Base-by-base conservation (phyloP, 2,888 invertebrate genomes). In the Leucophora obtusa region DNA sequence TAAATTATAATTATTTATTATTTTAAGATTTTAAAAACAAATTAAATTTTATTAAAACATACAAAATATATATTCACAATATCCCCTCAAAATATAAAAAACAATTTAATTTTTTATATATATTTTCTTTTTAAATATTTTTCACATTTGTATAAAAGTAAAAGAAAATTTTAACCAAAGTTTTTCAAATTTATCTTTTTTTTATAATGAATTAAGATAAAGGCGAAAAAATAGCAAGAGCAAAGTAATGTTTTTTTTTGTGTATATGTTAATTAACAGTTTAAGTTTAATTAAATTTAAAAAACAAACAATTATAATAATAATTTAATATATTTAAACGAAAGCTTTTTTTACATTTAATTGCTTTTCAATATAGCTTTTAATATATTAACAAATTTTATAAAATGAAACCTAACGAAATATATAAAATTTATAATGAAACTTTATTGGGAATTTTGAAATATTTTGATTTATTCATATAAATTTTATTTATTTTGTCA, bases 351-450 rank as follows among this genome's bases (percentile, higher is more conserved):
- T 76, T 76, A 71, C 53, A 53, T 74, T 11, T 47, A 77, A 58
- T 50, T 71, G 59, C 59, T 77, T 71, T 65, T 75, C 58, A 62
- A 69, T 66, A 59, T 59, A 47, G 77, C 72, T 78, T 77, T 78
- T 62, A 68, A 71, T 66, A 62, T 35, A 47, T 33, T 24, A 54
- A 53, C 24, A 58, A 69, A 65, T 54, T 54, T 59, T 53, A 28
- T 69, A 43, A 62, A 62, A 58, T 17, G 14, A 53, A 38, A 8
- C 1, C 1, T n/a, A 68, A 59, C 24, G 17, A 69, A 18, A 7
- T 7, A 7, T 7, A 6, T 28, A 7, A 28, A 28, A 28, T 28
- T 28, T 28, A 28, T 28, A 28, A 3, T 28, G 21, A 21, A 21
- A 21, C 21, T 21, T 21, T 21, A n/a, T n/a, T n/a, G n/a, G n/a